These are phyloP conservation scores for Sternarchorhynchus goeldii DNA, from an alignment of 2,797 vertebrate species.

Conservation along the genomic window DNA sequence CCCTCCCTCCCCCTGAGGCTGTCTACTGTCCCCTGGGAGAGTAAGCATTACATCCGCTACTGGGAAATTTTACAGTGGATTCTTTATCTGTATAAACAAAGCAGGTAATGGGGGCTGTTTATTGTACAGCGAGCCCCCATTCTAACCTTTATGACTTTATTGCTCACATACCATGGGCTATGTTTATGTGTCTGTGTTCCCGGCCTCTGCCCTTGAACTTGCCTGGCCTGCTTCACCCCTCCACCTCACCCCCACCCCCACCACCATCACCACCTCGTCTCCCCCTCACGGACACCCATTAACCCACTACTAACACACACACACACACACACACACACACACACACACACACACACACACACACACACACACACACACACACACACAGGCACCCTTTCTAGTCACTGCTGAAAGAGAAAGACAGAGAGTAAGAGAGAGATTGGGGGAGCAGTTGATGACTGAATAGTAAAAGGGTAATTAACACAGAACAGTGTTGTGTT, in stretches of 20 bases:
- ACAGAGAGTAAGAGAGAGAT: conserved; percentile 23
- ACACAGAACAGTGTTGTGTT: conserved; percentile 62
- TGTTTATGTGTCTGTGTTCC: conserved; percentile 76
- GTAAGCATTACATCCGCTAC: conserved; percentile 52
- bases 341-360: conserved; percentile 3
- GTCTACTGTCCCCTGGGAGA: conserved; percentile 44
- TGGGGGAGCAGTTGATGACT: conserved; percentile 65
- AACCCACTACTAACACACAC: conserved; percentile 56
- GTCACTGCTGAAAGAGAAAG: conserved; percentile 58
- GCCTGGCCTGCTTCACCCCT: conserved; percentile 37
- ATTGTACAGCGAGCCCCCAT: conserved; percentile 74
- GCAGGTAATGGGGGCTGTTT: conserved; percentile 79
- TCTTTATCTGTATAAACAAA: conserved; percentile 80
- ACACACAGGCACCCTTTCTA: conserved; percentile 41
- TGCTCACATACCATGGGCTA: conserved; percentile 78
- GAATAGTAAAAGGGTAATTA: conserved; percentile 66
- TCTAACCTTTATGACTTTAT: conserved; percentile 78
- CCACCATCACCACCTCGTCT: conserved; percentile 29
- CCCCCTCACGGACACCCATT: conserved; percentile 53
- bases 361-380: background rate
- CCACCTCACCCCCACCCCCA: conserved; percentile 11
- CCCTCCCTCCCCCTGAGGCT: conserved; percentile 45
- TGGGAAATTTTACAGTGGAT: conserved; percentile 60
- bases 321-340: background rate
- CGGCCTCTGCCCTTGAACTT: conserved; percentile 81